Percentiles rank a stretch among this genome's conserved stretches.
Conservation (phyloP, 2,113 vertebrate species). For the Hemibagrus wyckioides region DNA sequence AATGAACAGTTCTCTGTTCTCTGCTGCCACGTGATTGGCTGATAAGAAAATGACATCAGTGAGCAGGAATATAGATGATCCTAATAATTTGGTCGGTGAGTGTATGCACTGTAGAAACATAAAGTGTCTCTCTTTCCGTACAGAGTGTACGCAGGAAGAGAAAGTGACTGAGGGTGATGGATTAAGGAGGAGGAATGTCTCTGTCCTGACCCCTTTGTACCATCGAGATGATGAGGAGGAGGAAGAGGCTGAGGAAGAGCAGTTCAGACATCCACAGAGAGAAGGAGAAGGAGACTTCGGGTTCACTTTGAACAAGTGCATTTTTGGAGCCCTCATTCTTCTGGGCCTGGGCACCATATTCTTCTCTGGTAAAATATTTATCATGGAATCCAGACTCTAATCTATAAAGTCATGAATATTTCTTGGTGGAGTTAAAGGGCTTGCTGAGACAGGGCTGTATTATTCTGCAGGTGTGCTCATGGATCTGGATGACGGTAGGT, state of each 20-base stretch:
- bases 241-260: slow-evolving; percentile 54
- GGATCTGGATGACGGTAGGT: slow-evolving; percentile 77
- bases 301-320: slow-evolving; percentile 79
- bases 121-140: background rate
- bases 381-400: background rate
- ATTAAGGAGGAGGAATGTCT: slow-evolving; percentile 63
- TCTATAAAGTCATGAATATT: background rate
- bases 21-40: background rate
- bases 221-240: slow-evolving; percentile 64
- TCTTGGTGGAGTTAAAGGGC: slow-evolving; percentile 68
- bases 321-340: slow-evolving; percentile 79
- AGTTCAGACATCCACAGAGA: slow-evolving; percentile 64
- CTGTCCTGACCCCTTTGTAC: slow-evolving; percentile 67
- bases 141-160: slow-evolving; percentile 40
- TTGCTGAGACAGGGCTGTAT: slow-evolving; percentile 68
- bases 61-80: background rate
- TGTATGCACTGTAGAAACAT: background rate
- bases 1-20: too few relatives aligned
- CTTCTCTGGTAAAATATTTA: slow-evolving; percentile 67
- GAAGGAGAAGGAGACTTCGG: slow-evolving; percentile 62
- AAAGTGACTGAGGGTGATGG: slow-evolving; percentile 55
- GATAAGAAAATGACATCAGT: background rate
- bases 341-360: slow-evolving; percentile 79
- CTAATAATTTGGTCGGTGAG: background rate
- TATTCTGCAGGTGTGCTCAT: slow-evolving; percentile 78